Evolutionary conservation across 1,140 invertebrate genomes (phyloP), one percentile per base, ranked within the genome.

Genomic region (Nephila pilipes): DNA sequence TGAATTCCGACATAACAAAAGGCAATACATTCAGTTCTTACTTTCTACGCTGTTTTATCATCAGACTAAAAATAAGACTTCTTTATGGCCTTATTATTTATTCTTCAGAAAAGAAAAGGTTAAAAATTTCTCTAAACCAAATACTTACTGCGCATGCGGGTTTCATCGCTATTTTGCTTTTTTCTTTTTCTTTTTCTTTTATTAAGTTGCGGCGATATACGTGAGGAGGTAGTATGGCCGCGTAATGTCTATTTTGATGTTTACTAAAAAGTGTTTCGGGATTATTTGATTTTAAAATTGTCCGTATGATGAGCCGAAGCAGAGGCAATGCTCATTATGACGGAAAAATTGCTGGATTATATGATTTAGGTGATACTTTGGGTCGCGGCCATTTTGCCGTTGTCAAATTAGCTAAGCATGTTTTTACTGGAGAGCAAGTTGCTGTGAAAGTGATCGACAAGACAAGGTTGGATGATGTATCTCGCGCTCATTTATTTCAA

Each of bases 401-500:
- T 83, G 99, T 99, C 32, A 99, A 99, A 96, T 96, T 99, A 93
- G 99, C 99, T 16, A 96, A 98, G 94, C 99, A 99, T 97, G 99
- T 99, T 69, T 99, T 99, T 95, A 99, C 99, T 65, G 94, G 95
- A 46, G 95, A 95, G 92, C 93, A 99, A 96, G 99, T 99, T 85
- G 96, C 96, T 55, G 96, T 97, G 54, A 97, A 97, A 96, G 96
- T 99, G 83, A 99, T 99, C 95, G 99, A 99, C 96, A 99, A 99
- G 96, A 98, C 97, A 89, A 99, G 99, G 96, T 96, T 99, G 94
- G 99, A 99, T 96, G 98, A 99, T 94, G 97, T 99, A 16, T 99
- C 99, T n/a, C 97, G 97, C 95, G 97, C 98, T 83, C 99, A 99
- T 97, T 97, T 99, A 88, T 99, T 99, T 95, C 91, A 94, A 90